phyloP scores from a whole-genome alignment of 2,113 vertebrate species.

The Trichomycterus rosablanca region DNA sequence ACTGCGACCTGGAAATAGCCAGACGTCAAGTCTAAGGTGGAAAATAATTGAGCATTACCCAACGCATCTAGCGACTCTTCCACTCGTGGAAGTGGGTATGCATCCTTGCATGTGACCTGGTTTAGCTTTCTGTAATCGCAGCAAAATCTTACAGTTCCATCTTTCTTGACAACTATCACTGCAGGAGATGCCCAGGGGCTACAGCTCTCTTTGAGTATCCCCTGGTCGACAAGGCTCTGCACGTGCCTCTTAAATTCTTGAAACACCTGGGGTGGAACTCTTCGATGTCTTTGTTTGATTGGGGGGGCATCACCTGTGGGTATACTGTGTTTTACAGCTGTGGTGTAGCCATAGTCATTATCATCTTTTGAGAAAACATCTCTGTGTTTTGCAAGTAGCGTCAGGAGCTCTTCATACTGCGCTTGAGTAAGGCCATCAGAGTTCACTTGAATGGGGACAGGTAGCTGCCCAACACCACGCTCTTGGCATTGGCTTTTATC shows the following conservation, averaged over 20 bases:
- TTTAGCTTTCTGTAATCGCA: conserved; percentile 13
- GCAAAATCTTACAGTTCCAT: not conserved
- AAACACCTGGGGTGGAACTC: not conserved
- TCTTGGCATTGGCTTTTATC: not conserved
- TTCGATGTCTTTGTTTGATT: conserved; percentile 13
- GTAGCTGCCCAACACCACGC: not conserved
- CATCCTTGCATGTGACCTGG: conserved; percentile 4
- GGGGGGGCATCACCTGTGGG: not conserved
- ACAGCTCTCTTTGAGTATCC: conserved; percentile 4
- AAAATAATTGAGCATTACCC: not conserved
- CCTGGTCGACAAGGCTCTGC: not conserved
- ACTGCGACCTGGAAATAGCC: conserved; percentile 15
- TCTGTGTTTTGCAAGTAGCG: not conserved
- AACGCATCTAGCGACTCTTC: conserved; percentile 14
- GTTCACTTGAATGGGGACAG: not conserved
- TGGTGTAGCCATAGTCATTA: not conserved
- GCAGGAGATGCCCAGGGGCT: conserved; percentile 4
- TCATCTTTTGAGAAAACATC: not conserved
- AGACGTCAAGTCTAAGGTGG: not conserved
- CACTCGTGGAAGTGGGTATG: not conserved
- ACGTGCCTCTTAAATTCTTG: conserved; percentile 8
- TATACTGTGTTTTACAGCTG: not conserved
- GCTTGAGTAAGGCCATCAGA: not conserved
- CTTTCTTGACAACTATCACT: not conserved
- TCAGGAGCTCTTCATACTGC: not conserved